Conservation (phyloP, 1,140 invertebrate genomes). For the Drosophila kohkoa region DNA sequence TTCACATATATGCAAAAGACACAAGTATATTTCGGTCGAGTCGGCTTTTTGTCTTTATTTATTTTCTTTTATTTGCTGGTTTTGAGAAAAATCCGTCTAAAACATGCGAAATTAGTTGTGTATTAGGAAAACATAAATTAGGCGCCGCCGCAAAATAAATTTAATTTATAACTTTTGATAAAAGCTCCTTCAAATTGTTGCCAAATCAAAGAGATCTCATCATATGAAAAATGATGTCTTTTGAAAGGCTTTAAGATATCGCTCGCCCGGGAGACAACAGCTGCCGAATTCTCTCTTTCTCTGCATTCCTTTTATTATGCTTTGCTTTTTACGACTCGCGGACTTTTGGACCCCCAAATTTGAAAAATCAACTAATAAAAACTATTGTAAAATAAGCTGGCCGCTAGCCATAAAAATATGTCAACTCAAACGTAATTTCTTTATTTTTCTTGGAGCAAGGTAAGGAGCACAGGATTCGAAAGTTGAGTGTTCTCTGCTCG, state of each 20-base stretch:
- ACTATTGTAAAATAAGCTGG: slow-evolving; percentile 21
- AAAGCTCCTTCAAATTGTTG: slow-evolving; percentile 48
- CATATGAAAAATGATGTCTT: slow-evolving; percentile 11
- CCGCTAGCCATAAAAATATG: slow-evolving; percentile 12
- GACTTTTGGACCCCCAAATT: slow-evolving; percentile 13
- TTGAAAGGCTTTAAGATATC: slow-evolving; percentile 14
- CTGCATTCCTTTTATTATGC: slow-evolving; percentile 20
- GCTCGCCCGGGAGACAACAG: slow-evolving; percentile 32
- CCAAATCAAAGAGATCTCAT: slow-evolving; percentile 55
- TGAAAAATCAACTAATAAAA: slow-evolving; percentile 8
- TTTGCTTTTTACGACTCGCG: slow-evolving; percentile 11
- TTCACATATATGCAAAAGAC: not conserved
- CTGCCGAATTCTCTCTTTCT: slow-evolving; percentile 20
- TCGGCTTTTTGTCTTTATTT: slow-evolving; percentile 24
- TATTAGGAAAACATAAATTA: slow-evolving; percentile 81
- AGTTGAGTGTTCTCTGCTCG: not conserved
- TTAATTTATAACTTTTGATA: slow-evolving; percentile 74
- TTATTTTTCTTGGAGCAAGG: not conserved
- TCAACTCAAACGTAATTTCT: not conserved
- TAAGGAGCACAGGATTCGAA: not conserved
- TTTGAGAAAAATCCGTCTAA: slow-evolving; percentile 24
- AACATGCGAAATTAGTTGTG: slow-evolving; percentile 75
- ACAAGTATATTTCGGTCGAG: not conserved
- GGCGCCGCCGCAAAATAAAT: slow-evolving; percentile 68
- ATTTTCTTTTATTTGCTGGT: slow-evolving; percentile 8